phyloP scores from a whole-genome alignment of 2,797 vertebrate genomes.

The Eutrigla gurnardus region DNA sequence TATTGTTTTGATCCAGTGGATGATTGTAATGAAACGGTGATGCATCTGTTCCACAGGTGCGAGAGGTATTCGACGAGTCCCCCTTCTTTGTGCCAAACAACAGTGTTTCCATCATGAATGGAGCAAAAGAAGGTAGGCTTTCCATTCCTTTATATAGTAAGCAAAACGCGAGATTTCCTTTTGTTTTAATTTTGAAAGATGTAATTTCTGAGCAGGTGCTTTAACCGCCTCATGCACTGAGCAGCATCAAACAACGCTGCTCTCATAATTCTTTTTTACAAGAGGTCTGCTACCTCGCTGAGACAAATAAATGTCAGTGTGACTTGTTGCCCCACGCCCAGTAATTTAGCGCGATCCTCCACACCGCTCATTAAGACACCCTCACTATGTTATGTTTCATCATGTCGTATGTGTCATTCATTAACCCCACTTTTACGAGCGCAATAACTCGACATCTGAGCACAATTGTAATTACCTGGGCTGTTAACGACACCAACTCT shows the following conservation, averaged over 20 bases:
- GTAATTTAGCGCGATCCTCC: constrained; percentile 73
- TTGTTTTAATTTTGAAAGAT: constrained; percentile 8
- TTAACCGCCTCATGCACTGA: constrained; percentile 13
- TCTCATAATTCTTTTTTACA: constrained; percentile 55
- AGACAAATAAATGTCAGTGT: constrained; percentile 66
- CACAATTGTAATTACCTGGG: constrained; percentile 76
- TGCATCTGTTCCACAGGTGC: constrained; percentile 83
- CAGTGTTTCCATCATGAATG: constrained; percentile 96
- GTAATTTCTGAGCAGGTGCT: constrained; percentile 45
- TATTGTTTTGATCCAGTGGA: background rate
- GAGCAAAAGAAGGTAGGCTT: constrained; percentile 92
- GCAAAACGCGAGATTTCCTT: background rate
- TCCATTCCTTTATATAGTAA: background rate
- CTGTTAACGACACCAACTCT: constrained; percentile 49
- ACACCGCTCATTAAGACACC: constrained; percentile 74
- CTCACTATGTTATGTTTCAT: constrained; percentile 68
- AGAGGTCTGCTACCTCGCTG: constrained; percentile 60
- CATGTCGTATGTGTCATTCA: constrained; percentile 63
- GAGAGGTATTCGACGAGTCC: constrained; percentile 91
- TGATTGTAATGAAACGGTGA: constrained; percentile 12
- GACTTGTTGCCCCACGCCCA: constrained; percentile 71
- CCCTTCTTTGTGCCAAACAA: constrained; percentile 94
- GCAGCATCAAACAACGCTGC: constrained; percentile 37
- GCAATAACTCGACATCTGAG: constrained; percentile 78
- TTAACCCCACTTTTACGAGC: constrained; percentile 76